These are phyloP conservation scores for Huso huso DNA, from an alignment of 2,797 vertebrate genomes.

Conservation along the genomic window DNA sequence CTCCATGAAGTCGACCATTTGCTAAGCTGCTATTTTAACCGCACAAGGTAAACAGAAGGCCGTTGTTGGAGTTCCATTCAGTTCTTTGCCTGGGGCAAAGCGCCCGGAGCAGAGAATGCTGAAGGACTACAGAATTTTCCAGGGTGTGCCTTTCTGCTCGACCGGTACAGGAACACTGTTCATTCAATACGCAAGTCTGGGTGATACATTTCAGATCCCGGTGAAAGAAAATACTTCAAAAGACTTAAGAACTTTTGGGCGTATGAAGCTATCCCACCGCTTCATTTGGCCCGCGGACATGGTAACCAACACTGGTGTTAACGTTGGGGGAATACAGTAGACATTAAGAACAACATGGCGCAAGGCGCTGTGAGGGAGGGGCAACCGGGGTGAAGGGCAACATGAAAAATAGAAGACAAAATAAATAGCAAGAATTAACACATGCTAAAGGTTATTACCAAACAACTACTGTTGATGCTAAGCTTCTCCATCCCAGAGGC, in stretches of 20 bases:
- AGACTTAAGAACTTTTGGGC: slow-evolving; percentile 66
- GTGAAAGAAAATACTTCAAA: slow-evolving; percentile 61
- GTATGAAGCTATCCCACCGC: slow-evolving; percentile 54
- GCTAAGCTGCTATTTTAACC: slow-evolving; percentile 75
- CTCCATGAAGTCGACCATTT: slow-evolving; percentile 64
- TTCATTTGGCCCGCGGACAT: slow-evolving; percentile 46
- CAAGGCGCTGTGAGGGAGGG: background rate
- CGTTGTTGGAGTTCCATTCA: slow-evolving; percentile 56
- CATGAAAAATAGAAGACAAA: slow-evolving; percentile 20
- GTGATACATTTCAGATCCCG: slow-evolving; percentile 66
- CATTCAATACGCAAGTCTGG: slow-evolving; percentile 65
- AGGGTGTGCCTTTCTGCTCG: slow-evolving; percentile 58
- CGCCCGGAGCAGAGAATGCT: slow-evolving; percentile 57
- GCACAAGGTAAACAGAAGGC: slow-evolving; percentile 88
- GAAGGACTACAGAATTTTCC: slow-evolving; percentile 62
- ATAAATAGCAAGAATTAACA: too few relatives aligned
- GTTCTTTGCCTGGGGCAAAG: slow-evolving; percentile 51
- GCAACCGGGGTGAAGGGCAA: slow-evolving; percentile 42
- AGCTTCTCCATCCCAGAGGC: too few relatives aligned
- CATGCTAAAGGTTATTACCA: too few relatives aligned
- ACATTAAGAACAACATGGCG: slow-evolving; percentile 13
- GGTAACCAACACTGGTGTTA: slow-evolving; percentile 56
- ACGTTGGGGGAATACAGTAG: slow-evolving; percentile 45
- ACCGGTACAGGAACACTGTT: slow-evolving; percentile 64
- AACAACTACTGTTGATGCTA: too few relatives aligned